Evolutionary conservation across 2,888 invertebrate species (phyloP).

Genomic region (Mellilla xanthometata): DNA sequence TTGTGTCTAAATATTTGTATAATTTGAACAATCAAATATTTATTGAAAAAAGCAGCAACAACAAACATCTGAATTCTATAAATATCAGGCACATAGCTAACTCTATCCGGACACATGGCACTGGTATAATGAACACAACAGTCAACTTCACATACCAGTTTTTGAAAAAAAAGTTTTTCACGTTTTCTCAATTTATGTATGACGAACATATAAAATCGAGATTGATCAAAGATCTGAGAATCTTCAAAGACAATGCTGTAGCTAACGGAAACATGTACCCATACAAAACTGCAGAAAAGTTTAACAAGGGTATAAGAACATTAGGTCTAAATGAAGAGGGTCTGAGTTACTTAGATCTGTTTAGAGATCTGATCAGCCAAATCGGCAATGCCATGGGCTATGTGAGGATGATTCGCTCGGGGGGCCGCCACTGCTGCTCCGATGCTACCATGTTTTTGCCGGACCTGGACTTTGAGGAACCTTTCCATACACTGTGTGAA

Average conservation of each 20-base stretch:
- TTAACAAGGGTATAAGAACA: constrained; percentile 94
- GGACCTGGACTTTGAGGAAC: constrained; percentile 84
- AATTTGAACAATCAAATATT: constrained; percentile 98
- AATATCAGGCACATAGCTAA: constrained; percentile 97
- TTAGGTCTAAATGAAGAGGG: constrained; percentile 92
- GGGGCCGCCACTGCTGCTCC: constrained; percentile 95
- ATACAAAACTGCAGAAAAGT: constrained; percentile 96
- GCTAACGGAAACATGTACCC: constrained; percentile 88
- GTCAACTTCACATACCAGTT: constrained; percentile 97
- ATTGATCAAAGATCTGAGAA: constrained; percentile 93
- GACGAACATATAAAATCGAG: constrained; percentile 99
- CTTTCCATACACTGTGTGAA: constrained; percentile 84
- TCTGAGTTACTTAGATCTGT: constrained; percentile 95
- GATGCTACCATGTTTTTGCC: constrained; percentile 96
- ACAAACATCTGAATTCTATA: constrained; percentile 97
- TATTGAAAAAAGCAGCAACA: constrained; percentile 94
- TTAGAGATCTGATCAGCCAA: constrained; percentile 95
- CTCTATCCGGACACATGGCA: constrained; percentile 97
- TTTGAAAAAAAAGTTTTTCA: constrained; percentile 94
- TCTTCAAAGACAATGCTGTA: constrained; percentile 89
- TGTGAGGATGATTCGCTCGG: constrained; percentile 95
- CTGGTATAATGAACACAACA: constrained; percentile 97
- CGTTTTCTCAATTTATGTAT: constrained; percentile 98
- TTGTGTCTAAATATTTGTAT: constrained; percentile 96
- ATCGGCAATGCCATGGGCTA: constrained; percentile 99